A percentile compares a stretch with the other conserved stretches of the same genome.
phyloP scores from a whole-genome alignment of 2,797 vertebrate species.

The Hyperoplus immaculatus region DNA sequence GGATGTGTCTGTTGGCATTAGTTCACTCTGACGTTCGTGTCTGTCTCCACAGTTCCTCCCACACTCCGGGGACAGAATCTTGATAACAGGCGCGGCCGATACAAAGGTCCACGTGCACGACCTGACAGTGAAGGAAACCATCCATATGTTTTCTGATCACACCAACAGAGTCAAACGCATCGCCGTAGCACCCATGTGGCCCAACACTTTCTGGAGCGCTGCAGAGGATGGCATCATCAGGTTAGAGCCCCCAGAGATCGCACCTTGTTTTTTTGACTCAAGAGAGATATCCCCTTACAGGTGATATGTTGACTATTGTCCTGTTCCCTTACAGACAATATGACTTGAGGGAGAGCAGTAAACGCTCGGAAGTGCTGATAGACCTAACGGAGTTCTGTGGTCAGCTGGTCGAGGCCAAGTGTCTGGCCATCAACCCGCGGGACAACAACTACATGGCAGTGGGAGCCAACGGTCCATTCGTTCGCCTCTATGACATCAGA shows the following conservation, averaged over 20 bases:
- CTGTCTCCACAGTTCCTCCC: constrained; percentile 91
- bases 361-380: constrained; percentile 95
- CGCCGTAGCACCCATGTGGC: constrained; percentile 98
- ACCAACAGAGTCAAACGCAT: constrained; percentile 98
- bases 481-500: constrained; percentile 97
- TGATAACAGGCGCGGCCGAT: constrained; percentile 96
- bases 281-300: neutral
- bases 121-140: constrained; percentile 95
- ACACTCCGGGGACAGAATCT: constrained; percentile 95
- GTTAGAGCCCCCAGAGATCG: constrained; percentile 69
- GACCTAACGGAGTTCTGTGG: constrained; percentile 98
- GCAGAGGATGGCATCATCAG: constrained; percentile 97
- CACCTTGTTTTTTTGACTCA: neutral
- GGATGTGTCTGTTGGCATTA: neutral
- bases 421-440: constrained; percentile 95
- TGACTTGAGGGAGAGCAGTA: constrained; percentile 96
- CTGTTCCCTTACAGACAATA: constrained; percentile 89
- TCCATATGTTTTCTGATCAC: constrained; percentile 99
- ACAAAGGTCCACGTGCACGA: constrained; percentile 99
- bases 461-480: constrained; percentile 96
- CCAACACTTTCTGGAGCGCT: constrained; percentile 99
- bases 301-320: neutral
- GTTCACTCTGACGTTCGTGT: constrained; percentile 26
- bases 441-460: constrained; percentile 98
- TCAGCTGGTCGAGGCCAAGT: constrained; percentile 98